Percentiles rank a stretch among this genome's conserved stretches.
Conservation (phyloP, 2,888 invertebrate genomes). For the Parnassius apollo region DNA sequence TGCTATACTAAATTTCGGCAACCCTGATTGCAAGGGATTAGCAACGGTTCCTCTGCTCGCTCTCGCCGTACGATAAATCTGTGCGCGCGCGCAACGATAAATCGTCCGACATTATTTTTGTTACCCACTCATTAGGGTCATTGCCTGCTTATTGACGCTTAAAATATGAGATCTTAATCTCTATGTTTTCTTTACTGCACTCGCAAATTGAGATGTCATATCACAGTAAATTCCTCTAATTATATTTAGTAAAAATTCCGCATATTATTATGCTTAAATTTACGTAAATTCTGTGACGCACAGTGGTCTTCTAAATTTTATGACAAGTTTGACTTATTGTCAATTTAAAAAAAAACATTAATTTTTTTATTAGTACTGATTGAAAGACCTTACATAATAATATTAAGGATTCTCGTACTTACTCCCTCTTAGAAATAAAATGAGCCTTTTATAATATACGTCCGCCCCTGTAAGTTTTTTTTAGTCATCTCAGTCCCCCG, state of each 20-base stretch:
- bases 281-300: too few relatives aligned
- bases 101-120: conserved; percentile 78
- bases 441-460: too few relatives aligned
- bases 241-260: background rate
- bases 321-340: too few relatives aligned
- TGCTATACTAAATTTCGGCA: conserved; percentile 37
- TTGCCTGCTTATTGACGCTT: conserved; percentile 77
- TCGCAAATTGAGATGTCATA: conserved; percentile 57
- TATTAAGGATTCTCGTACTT: too few relatives aligned
- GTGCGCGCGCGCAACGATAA: conserved; percentile 75
- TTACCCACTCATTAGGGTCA: conserved; percentile 79
- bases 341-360: too few relatives aligned
- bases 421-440: too few relatives aligned
- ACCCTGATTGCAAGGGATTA: conserved; percentile 68
- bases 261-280: too few relatives aligned
- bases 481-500: too few relatives aligned
- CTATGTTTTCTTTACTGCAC: conserved; percentile 57
- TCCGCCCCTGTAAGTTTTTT: too few relatives aligned
- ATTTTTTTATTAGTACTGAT: too few relatives aligned
- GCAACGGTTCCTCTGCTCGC: conserved; percentile 51
- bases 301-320: too few relatives aligned
- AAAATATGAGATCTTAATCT: conserved; percentile 64
- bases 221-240: conserved; percentile 34
- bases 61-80: conserved; percentile 68
- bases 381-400: too few relatives aligned